Evolutionary conservation across 2,888 invertebrate species (phyloP).

Genomic region (Nemapogon koenigi): DNA sequence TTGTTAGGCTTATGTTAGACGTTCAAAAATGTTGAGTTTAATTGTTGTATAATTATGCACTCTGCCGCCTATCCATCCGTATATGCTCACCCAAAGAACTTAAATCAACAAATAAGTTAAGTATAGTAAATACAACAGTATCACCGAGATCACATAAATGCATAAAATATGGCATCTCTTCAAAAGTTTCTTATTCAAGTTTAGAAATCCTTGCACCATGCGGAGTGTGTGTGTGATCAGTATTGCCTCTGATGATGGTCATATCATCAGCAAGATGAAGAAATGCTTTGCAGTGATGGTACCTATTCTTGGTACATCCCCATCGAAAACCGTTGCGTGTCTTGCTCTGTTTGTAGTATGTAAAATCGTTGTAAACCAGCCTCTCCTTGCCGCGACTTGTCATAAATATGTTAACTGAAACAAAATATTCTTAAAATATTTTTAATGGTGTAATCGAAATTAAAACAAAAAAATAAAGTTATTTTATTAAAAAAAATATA

Average conservation of each 20-base stretch:
- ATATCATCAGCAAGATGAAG: constrained; percentile 49
- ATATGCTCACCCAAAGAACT: no score
- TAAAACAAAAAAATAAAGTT: no score
- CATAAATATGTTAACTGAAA: constrained; percentile 62
- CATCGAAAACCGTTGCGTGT: constrained; percentile 48
- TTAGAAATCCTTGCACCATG: constrained; percentile 21
- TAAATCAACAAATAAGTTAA: no score
- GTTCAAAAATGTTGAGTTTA: no score
- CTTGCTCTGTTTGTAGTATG: constrained; percentile 52
- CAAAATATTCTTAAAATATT: constrained; percentile 17
- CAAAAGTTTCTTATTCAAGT: not conserved
- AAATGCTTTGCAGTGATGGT: constrained; percentile 52
- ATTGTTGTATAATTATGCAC: no score
- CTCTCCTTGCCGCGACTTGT: constrained; percentile 51
- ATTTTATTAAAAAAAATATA: no score
- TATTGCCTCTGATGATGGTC: constrained; percentile 48
- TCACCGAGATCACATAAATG: no score
- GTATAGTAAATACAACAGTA: no score
- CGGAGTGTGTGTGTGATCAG: constrained; percentile 49
- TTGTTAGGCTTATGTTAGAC: no score
- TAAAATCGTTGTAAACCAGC: constrained; percentile 41
- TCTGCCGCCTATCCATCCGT: no score
- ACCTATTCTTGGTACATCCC: constrained; percentile 56
- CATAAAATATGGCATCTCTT: not conserved
- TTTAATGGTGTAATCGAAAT: no score